Evolutionary conservation across 2,113 vertebrate genomes (phyloP).

Genomic region (Elanoides forficatus): DNA sequence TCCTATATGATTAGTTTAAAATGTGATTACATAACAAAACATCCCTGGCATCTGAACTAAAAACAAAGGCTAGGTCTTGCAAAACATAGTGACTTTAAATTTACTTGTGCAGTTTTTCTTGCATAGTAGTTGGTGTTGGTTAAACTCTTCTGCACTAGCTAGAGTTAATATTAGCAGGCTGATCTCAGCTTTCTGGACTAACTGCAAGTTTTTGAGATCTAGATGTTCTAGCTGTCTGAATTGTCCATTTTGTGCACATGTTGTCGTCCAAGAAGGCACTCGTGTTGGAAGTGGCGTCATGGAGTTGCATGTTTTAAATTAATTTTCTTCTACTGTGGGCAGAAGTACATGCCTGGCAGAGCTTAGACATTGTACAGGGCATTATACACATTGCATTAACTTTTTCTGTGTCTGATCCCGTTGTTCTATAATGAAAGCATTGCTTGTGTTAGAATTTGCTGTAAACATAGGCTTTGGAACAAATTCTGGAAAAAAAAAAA

Average conservation of each 20-base stretch:
- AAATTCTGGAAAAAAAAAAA: too few species aligned
- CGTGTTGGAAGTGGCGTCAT: background rate
- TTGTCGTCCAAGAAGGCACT: background rate
- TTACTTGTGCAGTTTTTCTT: background rate
- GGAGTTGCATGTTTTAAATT: background rate
- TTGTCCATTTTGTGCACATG: background rate
- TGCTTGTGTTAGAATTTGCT: background rate
- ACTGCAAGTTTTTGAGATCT: background rate
- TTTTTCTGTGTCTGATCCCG: background rate
- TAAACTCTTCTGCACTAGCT: background rate
- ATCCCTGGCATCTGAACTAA: background rate
- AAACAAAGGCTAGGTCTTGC: background rate
- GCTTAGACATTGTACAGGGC: background rate
- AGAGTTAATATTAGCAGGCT: background rate
- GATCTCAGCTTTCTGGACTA: background rate
- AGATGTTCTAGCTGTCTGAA: background rate
- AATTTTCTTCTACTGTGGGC: background rate
- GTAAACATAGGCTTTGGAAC: background rate
- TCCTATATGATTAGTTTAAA: background rate
- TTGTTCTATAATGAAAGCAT: background rate
- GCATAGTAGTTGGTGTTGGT: background rate
- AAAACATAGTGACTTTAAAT: background rate
- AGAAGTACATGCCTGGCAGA: background rate
- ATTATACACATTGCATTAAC: rapidly evolving
- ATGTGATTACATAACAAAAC: background rate